These are phyloP conservation scores for Poeciliopsis presidionis DNA, from an alignment of 2,797 vertebrate species.

Conservation along the genomic window DNA sequence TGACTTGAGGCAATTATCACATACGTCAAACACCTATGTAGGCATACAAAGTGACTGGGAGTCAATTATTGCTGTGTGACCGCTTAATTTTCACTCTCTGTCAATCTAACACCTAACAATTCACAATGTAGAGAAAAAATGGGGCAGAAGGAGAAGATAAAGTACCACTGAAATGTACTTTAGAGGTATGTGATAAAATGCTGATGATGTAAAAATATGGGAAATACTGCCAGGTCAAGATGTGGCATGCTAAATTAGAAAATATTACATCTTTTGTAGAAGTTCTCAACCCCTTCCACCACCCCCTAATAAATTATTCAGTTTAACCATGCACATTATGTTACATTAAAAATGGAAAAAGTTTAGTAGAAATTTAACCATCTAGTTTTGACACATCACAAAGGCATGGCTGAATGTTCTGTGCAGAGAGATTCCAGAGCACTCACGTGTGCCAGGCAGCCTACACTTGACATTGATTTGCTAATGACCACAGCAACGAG, in stretches of 20 bases:
- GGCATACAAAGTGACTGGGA: slow-evolving; percentile 40
- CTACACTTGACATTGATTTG: too few species aligned
- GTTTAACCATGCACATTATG: not conserved
- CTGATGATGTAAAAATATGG: slow-evolving; percentile 1
- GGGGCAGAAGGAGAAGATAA: not conserved
- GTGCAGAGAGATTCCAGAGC: too few species aligned
- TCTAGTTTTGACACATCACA: not conserved
- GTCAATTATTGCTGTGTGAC: slow-evolving; percentile 58
- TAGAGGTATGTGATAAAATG: not conserved
- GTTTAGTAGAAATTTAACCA: not conserved
- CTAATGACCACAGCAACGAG: too few species aligned
- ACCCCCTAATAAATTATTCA: not conserved
- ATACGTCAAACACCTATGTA: slow-evolving; percentile 30
- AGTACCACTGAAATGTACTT: not conserved
- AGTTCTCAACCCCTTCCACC: not conserved
- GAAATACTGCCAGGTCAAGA: not conserved
- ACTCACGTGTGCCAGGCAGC: too few species aligned
- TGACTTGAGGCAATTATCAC: slow-evolving; percentile 68
- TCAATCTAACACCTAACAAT: slow-evolving; percentile 34
- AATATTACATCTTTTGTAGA: not conserved
- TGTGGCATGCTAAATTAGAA: not conserved
- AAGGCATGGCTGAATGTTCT: not conserved
- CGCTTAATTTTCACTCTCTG: slow-evolving; percentile 59
- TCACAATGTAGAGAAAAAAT: slow-evolving; percentile 11
- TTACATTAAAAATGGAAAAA: not conserved